Evolutionary conservation across 37 sponge, comb jelly and placozoan species (phyloP).

Genomic region (Eunapius fragilis): DNA sequence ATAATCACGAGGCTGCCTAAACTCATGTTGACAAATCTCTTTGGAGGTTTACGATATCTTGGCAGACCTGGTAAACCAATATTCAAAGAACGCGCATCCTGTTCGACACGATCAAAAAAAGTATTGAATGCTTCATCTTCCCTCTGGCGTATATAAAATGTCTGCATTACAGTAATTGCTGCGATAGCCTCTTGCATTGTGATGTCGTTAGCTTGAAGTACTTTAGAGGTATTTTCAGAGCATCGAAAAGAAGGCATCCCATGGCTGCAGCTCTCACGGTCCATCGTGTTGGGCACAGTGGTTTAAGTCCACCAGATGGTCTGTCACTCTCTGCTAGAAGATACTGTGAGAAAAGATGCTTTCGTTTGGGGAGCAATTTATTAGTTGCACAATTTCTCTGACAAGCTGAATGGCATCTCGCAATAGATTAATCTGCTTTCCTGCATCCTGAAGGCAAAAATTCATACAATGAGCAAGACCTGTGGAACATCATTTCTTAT

Average conservation of each 20-base stretch:
- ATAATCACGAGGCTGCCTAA: neutral
- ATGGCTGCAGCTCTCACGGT: slow-evolving; percentile 25
- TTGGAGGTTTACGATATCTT: neutral
- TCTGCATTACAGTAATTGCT: neutral
- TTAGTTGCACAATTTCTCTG: slow-evolving; percentile 48
- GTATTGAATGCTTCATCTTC: neutral
- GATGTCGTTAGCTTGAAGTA: neutral
- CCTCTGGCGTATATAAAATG: slow-evolving; percentile 9
- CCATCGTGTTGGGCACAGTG: slow-evolving; percentile 32
- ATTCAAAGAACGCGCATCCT: neutral
- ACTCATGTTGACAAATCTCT: neutral
- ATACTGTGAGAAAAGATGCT: slow-evolving; percentile 34
- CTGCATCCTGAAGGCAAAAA: slow-evolving; percentile 66
- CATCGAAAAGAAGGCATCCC: too few species aligned
- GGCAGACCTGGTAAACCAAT: neutral
- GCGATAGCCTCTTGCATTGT: neutral
- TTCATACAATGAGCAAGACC: slow-evolving; percentile 62
- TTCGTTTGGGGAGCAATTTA: slow-evolving; percentile 64
- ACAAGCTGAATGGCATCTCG: slow-evolving; percentile 54
- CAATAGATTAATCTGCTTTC: slow-evolving; percentile 24
- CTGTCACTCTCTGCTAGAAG: slow-evolving; percentile 16
- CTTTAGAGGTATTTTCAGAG: neutral
- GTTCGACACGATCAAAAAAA: neutral
- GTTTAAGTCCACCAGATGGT: slow-evolving; percentile 6
- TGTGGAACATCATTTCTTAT: slow-evolving; percentile 49